phyloP scores from a whole-genome alignment of 2,113 vertebrate genomes.

The Sceloporus undulatus region DNA sequence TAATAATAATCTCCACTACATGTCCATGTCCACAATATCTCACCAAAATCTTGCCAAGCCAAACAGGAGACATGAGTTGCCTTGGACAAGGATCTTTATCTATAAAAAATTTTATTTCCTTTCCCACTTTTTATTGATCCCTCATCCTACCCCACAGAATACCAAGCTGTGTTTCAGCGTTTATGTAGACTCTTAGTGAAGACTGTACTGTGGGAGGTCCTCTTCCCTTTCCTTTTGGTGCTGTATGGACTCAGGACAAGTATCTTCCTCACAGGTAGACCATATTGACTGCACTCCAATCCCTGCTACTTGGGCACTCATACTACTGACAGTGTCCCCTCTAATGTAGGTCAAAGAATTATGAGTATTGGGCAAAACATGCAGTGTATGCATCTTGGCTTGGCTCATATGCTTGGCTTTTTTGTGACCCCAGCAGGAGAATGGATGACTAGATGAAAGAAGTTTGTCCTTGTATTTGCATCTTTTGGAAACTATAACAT shows the following conservation, averaged over 20 bases:
- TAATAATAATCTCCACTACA: constrained; percentile 50
- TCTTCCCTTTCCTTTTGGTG: background rate
- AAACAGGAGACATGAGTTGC: constrained; percentile 67
- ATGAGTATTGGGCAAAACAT: too few relatives aligned
- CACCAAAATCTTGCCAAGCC: constrained; percentile 67
- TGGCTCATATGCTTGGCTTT: too few relatives aligned
- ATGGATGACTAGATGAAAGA: too few relatives aligned
- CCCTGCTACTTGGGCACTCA: too few relatives aligned
- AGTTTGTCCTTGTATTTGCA: too few relatives aligned
- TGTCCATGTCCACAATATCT: constrained; percentile 64
- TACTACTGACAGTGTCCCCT: too few relatives aligned
- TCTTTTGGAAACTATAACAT: background rate
- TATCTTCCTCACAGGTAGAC: too few relatives aligned
- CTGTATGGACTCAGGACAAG: background rate
- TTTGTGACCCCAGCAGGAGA: too few relatives aligned
- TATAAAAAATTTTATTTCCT: constrained; percentile 59
- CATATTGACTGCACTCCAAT: too few relatives aligned
- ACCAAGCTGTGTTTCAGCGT: background rate
- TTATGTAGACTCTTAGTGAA: background rate
- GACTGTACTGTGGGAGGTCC: too few relatives aligned
- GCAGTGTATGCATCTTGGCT: too few relatives aligned
- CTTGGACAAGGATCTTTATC: constrained; percentile 63
- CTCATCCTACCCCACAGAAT: background rate
- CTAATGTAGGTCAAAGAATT: too few relatives aligned
- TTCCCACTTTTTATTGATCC: constrained; percentile 30